Percentiles rank a stretch among this genome's conserved stretches.
phyloP scores from a whole-genome alignment of 2,113 vertebrate species.

The Piprites chloris region DNA sequence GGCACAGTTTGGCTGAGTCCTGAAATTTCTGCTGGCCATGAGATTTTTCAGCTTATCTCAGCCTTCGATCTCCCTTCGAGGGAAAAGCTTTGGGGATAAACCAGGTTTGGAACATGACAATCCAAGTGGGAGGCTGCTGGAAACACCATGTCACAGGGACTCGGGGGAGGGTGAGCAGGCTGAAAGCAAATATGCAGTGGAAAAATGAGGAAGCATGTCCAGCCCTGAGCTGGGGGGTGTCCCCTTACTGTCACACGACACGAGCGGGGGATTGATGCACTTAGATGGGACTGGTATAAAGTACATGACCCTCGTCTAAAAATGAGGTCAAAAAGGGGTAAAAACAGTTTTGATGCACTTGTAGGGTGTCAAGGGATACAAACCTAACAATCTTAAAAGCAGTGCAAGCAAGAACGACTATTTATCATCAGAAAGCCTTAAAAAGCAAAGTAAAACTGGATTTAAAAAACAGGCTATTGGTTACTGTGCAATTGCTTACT shows the following conservation, averaged over 20 bases:
- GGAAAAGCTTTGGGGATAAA: background rate
- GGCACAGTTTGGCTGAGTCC: background rate
- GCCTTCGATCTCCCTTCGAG: background rate
- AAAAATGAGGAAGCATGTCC: background rate
- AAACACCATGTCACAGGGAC: background rate
- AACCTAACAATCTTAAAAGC: background rate
- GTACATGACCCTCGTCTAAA: rapidly evolving
- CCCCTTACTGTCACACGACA: background rate
- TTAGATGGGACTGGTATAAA: background rate
- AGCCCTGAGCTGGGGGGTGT: background rate
- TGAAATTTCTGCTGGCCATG: background rate
- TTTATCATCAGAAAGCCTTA: background rate
- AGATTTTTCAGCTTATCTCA: background rate
- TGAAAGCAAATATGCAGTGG: constrained; percentile 14
- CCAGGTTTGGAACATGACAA: background rate
- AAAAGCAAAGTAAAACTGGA: background rate
- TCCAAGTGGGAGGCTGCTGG: background rate
- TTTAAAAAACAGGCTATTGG: background rate
- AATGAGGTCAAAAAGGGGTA: background rate
- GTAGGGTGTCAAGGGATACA: background rate
- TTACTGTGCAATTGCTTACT: background rate
- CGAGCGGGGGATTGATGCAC: rapidly evolving
- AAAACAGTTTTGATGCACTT: background rate
- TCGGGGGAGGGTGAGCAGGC: background rate
- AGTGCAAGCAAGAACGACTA: background rate